phyloP scores from a whole-genome alignment of 2,797 vertebrate genomes.

The Crenichthys baileyi region DNA sequence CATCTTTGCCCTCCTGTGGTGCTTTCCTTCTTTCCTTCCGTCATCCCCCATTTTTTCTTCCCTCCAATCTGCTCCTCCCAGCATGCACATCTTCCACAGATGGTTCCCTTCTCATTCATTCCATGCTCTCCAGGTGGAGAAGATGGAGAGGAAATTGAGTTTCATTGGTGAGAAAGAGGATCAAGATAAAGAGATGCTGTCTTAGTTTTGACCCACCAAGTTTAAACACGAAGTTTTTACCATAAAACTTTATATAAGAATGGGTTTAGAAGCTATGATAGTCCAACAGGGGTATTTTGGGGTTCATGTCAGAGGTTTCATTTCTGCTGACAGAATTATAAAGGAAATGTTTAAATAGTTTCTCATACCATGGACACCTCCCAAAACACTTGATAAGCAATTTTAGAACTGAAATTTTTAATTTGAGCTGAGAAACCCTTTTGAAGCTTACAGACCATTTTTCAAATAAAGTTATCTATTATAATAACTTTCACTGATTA shows the following conservation, averaged over 20 bases:
- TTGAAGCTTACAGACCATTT: background rate
- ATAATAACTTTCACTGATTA: background rate
- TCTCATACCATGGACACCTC: background rate
- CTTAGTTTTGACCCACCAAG: conserved; percentile 23
- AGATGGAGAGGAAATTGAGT: conserved; percentile 55
- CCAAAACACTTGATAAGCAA: background rate
- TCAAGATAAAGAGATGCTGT: conserved; percentile 38
- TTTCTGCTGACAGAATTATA: background rate
- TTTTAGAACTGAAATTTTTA: background rate
- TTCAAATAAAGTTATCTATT: background rate
- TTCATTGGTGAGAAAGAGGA: conserved; percentile 54
- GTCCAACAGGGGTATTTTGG: no score
- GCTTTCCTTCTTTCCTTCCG: background rate
- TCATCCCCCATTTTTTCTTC: background rate
- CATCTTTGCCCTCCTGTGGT: background rate
- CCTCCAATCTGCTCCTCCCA: conserved; percentile 48
- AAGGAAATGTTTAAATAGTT: background rate
- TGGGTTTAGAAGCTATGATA: background rate
- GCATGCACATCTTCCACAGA: conserved; percentile 59
- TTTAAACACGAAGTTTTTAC: background rate
- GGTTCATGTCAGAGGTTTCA: background rate
- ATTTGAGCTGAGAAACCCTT: no score
- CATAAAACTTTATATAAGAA: background rate
- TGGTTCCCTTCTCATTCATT: conserved; percentile 34
- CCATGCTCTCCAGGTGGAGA: conserved; percentile 41